phyloP scores from a whole-genome alignment of 35 echinoderm and acorn worm species.

The Diadema setosum region DNA sequence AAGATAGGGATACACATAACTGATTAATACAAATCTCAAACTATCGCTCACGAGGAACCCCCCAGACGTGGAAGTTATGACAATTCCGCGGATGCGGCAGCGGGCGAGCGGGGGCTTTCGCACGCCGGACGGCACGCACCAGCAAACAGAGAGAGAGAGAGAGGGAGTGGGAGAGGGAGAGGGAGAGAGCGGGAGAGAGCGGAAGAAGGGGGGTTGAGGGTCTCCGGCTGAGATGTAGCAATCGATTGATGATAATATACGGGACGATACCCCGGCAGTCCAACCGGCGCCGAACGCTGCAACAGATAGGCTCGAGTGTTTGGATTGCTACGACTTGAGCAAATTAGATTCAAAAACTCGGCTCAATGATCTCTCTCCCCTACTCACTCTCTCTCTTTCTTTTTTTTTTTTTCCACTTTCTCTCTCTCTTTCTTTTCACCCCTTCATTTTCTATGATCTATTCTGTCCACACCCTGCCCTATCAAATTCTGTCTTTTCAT shows the following conservation, averaged over 20 bases:
- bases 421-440: not conserved
- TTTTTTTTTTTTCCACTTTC: not conserved
- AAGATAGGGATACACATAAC: constrained; percentile 2
- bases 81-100: not conserved
- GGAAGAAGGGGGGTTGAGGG: no score
- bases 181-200: not conserved
- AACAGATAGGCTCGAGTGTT: constrained; percentile 16
- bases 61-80: constrained; percentile 17
- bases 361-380: constrained; percentile 3
- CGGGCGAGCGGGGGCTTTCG: not conserved
- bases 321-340: constrained; percentile 20
- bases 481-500: no score
- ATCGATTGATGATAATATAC: constrained; percentile 36
- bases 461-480: no score
- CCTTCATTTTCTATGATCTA: no score
- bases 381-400: not conserved
- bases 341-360: constrained; percentile 26
- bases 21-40: constrained; percentile 26
- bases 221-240: not conserved
- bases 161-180: not conserved
- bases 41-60: not conserved
- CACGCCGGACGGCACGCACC: not conserved
- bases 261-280: not conserved
- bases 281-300: not conserved
- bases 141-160: not conserved